Conservation (phyloP, 2,113 vertebrate genomes). For the Zosterops japonicus region DNA sequence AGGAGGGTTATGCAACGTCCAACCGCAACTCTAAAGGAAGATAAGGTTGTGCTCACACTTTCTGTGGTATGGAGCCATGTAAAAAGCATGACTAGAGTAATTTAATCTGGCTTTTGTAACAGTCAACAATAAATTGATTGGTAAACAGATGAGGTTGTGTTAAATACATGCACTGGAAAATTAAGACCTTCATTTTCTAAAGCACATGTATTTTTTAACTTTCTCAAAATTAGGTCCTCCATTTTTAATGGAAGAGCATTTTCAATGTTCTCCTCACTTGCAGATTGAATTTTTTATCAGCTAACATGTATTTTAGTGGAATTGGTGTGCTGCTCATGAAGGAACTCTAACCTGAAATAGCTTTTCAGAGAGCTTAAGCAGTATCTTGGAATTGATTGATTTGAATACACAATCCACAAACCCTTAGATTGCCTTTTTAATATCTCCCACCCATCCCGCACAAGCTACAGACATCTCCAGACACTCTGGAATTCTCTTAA, state of each 20-base stretch:
- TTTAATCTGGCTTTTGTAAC: not conserved
- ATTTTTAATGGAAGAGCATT: not conserved
- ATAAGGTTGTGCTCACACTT: not conserved
- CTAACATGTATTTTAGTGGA: not conserved
- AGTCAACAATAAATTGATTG: not conserved
- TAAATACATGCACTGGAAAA: not conserved
- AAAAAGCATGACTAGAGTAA: rapidly evolving
- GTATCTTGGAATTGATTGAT: not conserved
- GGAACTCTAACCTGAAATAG: not conserved
- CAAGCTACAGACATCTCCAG: not conserved
- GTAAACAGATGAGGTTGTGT: not conserved
- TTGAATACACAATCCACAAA: not conserved
- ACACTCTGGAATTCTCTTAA: not conserved
- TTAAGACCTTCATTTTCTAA: not conserved
- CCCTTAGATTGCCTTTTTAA: not conserved
- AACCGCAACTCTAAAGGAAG: not conserved
- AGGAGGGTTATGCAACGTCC: not conserved
- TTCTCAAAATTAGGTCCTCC: not conserved
- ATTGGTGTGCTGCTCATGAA: not conserved
- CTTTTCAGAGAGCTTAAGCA: not conserved
- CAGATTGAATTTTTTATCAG: not conserved
- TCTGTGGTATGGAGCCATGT: not conserved
- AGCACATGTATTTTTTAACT: not conserved
- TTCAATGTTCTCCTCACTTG: not conserved
- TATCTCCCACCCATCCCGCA: not conserved